phyloP scores from a whole-genome alignment of 2,888 invertebrate genomes.

The Gandaritis pyraliata region DNA sequence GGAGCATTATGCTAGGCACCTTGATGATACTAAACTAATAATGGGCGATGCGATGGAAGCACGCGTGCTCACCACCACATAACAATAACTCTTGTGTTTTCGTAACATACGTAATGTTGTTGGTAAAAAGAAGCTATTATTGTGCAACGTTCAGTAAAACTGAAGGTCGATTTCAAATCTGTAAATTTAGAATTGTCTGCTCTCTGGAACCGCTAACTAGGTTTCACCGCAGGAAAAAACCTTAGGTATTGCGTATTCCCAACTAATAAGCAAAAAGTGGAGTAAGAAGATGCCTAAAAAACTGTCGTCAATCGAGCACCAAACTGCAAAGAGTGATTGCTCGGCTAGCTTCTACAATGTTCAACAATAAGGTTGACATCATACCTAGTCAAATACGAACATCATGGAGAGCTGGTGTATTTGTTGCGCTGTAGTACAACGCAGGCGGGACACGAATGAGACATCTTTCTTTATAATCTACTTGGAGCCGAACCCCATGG shows the following conservation, averaged over 20 bases:
- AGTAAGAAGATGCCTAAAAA: slow-evolving; percentile 45
- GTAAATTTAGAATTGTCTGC: slow-evolving; percentile 43
- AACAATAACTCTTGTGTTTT: slow-evolving; percentile 34
- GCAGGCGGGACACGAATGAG: no score
- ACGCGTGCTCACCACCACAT: slow-evolving; percentile 38
- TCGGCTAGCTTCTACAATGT: slow-evolving; percentile 24
- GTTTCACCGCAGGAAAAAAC: slow-evolving; percentile 56
- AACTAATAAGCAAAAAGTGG: slow-evolving; percentile 38
- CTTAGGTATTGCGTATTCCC: slow-evolving; percentile 19
- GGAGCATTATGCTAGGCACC: no score
- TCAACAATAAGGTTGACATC: slow-evolving; percentile 32
- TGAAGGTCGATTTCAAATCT: slow-evolving; percentile 59
- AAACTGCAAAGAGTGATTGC: slow-evolving; percentile 34
- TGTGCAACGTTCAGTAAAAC: slow-evolving; percentile 47
- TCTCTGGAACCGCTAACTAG: slow-evolving; percentile 46
- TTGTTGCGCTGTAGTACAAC: no score
- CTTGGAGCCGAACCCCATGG: no score
- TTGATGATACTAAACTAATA: no score
- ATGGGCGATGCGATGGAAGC: slow-evolving; percentile 25
- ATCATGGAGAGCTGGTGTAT: background rate
- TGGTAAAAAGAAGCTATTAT: slow-evolving; percentile 39
- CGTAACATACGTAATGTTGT: slow-evolving; percentile 38
- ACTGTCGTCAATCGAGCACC: slow-evolving; percentile 41
- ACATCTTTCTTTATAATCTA: no score
- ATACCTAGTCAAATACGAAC: slow-evolving; percentile 1